Evolutionary conservation across 1,140 invertebrate genomes (phyloP).

Genomic region (Cyrtorhinus lividipennis): DNA sequence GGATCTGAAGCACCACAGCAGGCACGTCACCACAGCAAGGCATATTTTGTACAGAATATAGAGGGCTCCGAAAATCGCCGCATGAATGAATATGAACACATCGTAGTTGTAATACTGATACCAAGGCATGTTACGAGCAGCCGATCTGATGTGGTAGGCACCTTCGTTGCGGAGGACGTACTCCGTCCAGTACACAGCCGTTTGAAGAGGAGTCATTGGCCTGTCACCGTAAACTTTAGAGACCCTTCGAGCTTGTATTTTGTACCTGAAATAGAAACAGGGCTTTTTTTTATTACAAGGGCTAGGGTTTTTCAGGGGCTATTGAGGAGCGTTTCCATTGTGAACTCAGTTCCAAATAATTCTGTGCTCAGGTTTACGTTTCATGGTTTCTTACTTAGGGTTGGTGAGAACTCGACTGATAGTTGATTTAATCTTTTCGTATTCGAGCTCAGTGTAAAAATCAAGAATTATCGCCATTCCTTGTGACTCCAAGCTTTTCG

Average conservation of each 20-base stretch:
- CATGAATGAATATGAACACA: too few relatives aligned
- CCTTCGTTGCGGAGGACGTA: constrained; percentile 36
- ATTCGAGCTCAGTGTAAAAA: constrained; percentile 20
- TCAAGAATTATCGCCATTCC: constrained; percentile 28
- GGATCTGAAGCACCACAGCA: too few relatives aligned
- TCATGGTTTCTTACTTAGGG: not conserved
- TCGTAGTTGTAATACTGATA: constrained; percentile 47
- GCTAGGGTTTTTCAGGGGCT: too few relatives aligned
- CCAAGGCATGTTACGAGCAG: constrained; percentile 29
- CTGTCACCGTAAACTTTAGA: constrained; percentile 35
- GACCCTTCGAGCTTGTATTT: constrained; percentile 13
- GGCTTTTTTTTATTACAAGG: too few relatives aligned
- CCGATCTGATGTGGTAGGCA: constrained; percentile 32
- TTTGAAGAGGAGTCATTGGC: constrained; percentile 36
- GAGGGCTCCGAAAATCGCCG: too few relatives aligned
- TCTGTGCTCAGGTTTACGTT: too few relatives aligned
- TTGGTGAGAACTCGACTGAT: not conserved
- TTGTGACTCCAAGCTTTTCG: constrained; percentile 30
- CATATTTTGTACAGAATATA: too few relatives aligned
- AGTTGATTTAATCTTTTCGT: not conserved
- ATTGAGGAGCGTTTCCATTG: too few relatives aligned
- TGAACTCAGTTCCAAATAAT: too few relatives aligned
- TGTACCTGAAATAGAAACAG: constrained; percentile 11
- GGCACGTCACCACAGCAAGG: too few relatives aligned
- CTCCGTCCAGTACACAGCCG: constrained; percentile 44